Evolutionary conservation across 2,797 vertebrate genomes (phyloP), one percentile per base, ranked within the genome.

Genomic region (Gambelia wislizenii): DNA sequence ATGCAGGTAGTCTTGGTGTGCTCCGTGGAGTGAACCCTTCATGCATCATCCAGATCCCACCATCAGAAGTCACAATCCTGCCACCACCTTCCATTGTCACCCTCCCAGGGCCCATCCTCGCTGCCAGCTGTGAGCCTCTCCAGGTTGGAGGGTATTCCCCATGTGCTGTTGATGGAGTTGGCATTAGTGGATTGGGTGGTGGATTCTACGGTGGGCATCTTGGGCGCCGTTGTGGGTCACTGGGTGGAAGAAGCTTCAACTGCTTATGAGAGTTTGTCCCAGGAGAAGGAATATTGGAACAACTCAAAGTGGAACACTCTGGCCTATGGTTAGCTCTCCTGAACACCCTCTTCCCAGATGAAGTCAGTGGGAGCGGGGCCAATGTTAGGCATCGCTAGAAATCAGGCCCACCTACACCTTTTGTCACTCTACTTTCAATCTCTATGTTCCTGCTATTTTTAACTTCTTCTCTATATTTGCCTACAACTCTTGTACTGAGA

Each of bases 11-110:
- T 10, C 54, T 85, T 1, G 84, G 52, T 0, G 3, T 42, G 0
- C 84, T 75, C 3, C 7, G 30, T 1, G 56, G 84, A n/a, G 42
- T 64, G 7, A 0, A 2, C 1, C 74, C 74, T 36, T 49, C 56
- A 3, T 36, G 39, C 18, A 33, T 77, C 54, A 64, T 33, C 56
- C 84, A 77, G 74, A 20, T 67, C 56, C 84, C 56, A 13, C 18
- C 74, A 20, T 2, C 39, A 47, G 84, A 44, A 33, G 5, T 44
- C 0, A 9, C 47, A 4, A 9, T 86, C 30, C 42, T 47, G 42
- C 54, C 84, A 9, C 9, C 42, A 1, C 4, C 54, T 2, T 0
- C 2, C 1, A 0, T 44, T 0, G 6, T 86, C 4, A 47, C 30
- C 74, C 0, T 77, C 56, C 84, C 84, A 8, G 84, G 84, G 25